phyloP scores from a whole-genome alignment of 1,140 invertebrate genomes.

The Cherax quadricarinatus region DNA sequence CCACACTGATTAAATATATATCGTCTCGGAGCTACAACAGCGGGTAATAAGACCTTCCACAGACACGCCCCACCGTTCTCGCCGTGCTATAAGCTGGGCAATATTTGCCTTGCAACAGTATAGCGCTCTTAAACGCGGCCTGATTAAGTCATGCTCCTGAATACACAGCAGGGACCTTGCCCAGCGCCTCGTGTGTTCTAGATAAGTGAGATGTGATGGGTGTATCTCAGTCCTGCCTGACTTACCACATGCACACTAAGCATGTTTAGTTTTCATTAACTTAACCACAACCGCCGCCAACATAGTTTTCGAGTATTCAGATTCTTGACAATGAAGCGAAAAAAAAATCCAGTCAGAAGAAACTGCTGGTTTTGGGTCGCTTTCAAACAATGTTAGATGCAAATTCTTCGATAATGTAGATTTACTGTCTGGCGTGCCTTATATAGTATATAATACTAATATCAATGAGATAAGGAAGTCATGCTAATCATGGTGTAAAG shows the following conservation, averaged over 20 bases:
- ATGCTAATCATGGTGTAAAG: background rate
- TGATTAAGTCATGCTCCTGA: slow-evolving; percentile 18
- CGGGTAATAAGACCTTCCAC: no score
- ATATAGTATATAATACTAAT: background rate
- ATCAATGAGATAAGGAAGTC: background rate
- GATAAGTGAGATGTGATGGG: background rate
- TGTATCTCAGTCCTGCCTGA: background rate
- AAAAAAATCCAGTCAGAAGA: background rate
- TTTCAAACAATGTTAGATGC: background rate
- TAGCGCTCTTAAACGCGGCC: background rate
- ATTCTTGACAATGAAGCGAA: background rate
- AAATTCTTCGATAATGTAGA: background rate
- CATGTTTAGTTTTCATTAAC: background rate
- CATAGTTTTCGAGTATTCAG: background rate
- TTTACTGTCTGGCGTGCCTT: background rate
- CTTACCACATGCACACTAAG: background rate
- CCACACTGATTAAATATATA: no score
- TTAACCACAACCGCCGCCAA: background rate
- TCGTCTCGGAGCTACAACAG: no score
- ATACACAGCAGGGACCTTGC: background rate
- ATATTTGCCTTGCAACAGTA: background rate
- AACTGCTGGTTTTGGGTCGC: background rate
- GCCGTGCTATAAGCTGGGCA: background rate
- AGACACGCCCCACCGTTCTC: background rate
- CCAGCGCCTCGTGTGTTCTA: background rate